Percentiles rank a stretch among this genome's conserved stretches.
These are phyloP conservation scores for Fissipunctia ypsillon DNA, from an alignment of 2,888 invertebrate genomes.

Conservation along the genomic window DNA sequence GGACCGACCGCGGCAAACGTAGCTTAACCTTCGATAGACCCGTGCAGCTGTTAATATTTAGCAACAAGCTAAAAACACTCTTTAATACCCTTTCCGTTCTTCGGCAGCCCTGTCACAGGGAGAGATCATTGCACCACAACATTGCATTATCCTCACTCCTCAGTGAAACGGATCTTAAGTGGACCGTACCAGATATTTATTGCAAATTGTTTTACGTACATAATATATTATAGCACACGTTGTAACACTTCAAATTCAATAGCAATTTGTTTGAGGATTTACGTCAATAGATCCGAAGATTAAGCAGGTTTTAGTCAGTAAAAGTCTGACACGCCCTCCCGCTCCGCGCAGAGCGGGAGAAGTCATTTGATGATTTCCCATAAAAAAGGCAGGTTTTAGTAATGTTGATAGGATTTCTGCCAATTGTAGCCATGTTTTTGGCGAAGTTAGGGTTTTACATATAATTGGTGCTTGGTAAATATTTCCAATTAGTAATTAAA, in stretches of 20 bases:
- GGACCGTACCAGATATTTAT: slow-evolving; percentile 61
- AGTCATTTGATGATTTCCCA: no score
- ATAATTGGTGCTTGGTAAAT: neutral
- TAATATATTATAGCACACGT: slow-evolving; percentile 18
- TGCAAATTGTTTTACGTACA: slow-evolving; percentile 61
- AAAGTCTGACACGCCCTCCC: no score
- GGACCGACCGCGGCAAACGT: no score
- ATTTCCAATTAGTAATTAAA: slow-evolving; percentile 3
- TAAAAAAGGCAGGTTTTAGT: no score
- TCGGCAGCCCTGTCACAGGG: slow-evolving; percentile 48
- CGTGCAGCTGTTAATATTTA: no score
- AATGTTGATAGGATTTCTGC: neutral
- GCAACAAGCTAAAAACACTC: no score
- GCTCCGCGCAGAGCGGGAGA: no score
- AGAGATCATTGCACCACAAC: slow-evolving; percentile 55
- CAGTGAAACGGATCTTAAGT: slow-evolving; percentile 59
- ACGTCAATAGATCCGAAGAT: slow-evolving; percentile 6
- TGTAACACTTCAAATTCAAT: slow-evolving; percentile 13
- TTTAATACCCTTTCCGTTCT: neutral
- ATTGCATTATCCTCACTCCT: slow-evolving; percentile 56
- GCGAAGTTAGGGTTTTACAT: neutral
- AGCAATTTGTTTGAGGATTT: slow-evolving; percentile 31
- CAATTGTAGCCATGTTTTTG: neutral
- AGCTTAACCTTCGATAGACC: no score
- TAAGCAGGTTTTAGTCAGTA: slow-evolving; percentile 26